phyloP scores from a whole-genome alignment of 1,140 invertebrate genomes.

The Formica selysi region DNA sequence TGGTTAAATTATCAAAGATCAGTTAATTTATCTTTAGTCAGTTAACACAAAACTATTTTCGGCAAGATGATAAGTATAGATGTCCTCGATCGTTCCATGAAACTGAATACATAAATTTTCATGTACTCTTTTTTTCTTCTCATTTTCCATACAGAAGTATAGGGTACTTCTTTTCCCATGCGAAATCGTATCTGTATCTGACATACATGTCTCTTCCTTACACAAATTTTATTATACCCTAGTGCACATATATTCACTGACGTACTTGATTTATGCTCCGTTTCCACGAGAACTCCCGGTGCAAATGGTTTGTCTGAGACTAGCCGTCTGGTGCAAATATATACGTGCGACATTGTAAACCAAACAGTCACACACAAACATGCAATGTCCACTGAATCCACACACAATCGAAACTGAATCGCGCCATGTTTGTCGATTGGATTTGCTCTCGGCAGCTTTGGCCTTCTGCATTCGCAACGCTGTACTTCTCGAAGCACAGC shows the following conservation, averaged over 20 bases:
- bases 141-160: neutral
- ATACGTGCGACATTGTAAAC: conserved; percentile 25
- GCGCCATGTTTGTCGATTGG: conserved; percentile 26
- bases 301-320: conserved; percentile 48
- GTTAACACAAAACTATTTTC: conserved; percentile 26
- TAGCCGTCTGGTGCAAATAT: conserved; percentile 29
- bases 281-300: conserved; percentile 33
- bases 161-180: conserved; percentile 6
- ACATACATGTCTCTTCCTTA: conserved; percentile 32
- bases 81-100: neutral
- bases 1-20: conserved; percentile 47
- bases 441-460: conserved; percentile 10
- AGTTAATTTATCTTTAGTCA: conserved; percentile 12
- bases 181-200: conserved; percentile 25
- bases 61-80: conserved; percentile 11
- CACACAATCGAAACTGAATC: conserved; percentile 37
- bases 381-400: conserved; percentile 33
- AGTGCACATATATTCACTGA: conserved; percentile 40
- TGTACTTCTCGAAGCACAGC: conserved; percentile 27
- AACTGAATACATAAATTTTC: neutral
- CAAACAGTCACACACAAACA: conserved; percentile 1
- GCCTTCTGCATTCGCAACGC: neutral
- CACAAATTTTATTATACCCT: conserved; percentile 57
- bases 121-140: neutral
- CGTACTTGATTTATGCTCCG: conserved; percentile 53